Base-by-base conservation (phyloP, 2,797 vertebrate species). In the Balearica regulorum region DNA sequence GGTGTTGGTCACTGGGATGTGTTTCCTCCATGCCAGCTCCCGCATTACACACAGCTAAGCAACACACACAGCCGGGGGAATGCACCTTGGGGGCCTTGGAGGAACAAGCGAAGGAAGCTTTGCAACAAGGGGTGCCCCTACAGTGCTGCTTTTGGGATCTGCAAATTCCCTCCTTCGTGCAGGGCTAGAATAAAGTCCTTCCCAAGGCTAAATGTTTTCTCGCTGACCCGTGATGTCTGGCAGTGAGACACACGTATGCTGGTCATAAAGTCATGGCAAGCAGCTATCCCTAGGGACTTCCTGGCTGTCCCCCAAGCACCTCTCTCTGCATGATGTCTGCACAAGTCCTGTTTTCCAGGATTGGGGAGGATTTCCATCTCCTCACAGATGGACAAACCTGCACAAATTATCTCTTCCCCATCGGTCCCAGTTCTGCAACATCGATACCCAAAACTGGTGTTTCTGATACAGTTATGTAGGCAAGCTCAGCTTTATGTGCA, bases 341-440 rank as follows among this genome's bases (percentile, higher is more conserved):
- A 28, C 3, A 6, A 51, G 9, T 60, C 48, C 21, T 60, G 24
- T 44, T 71, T 64, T 39, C n/a, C 37, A 70, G 49, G 31, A 39
- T 20, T 53, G 41, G 10, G 16, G 16, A 89, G 29, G 20, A 21
- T 28, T 53, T 84, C 16, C 11, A 20, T 16, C 35, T 90, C 49
- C 13, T 54, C 29, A 31, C 33, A 66, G 21, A 28, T 28, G 2
- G 55, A 70, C 66, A 82, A 7, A 1, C 4, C 29, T 51, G 13
- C 20, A 41, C 9, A 1, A 72, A 60, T 72, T 39, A 64, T n/a
- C 25, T 64, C 41, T 33, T 77, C 46, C 6, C 19, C 25, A 21
- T 37, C 0, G 1, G 13, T 70, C 17, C 2, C 13, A 0, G 0
- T 18, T 60, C 28, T 48, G 37, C 33, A 76, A 69, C n/a, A 39